A percentile compares a stretch with the other conserved stretches of the same genome.
These are phyloP conservation scores for Neodiprion fabricii DNA, from an alignment of 1,140 invertebrate genomes.

Conservation along the genomic window DNA sequence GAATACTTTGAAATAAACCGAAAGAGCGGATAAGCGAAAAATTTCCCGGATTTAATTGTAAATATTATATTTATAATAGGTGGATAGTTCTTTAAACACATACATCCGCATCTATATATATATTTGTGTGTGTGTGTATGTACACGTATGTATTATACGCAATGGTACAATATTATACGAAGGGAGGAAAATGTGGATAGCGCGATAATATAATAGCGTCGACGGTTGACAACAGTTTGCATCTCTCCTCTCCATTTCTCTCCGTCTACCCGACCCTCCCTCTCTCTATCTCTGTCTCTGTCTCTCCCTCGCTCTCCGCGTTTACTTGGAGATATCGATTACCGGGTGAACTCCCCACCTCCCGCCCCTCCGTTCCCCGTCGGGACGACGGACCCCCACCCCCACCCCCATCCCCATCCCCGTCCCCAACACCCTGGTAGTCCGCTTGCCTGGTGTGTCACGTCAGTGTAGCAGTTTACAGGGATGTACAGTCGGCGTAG, in stretches of 20 bases:
- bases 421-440: slow-evolving; percentile 44
- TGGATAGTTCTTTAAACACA: too few relatives aligned
- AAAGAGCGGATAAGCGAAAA: too few relatives aligned
- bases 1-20: too few relatives aligned
- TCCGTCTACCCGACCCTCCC: slow-evolving; percentile 21
- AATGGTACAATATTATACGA: not conserved
- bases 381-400: not conserved
- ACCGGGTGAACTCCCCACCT: slow-evolving; percentile 52
- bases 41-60: too few relatives aligned
- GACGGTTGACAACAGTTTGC: slow-evolving; percentile 2
- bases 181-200: not conserved
- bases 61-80: too few relatives aligned
- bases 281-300: slow-evolving; percentile 11
- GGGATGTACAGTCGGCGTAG: slow-evolving; percentile 36
- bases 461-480: slow-evolving; percentile 55
- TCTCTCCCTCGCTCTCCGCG: slow-evolving; percentile 45
- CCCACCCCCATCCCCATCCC: slow-evolving; percentile 23
- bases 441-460: slow-evolving; percentile 49
- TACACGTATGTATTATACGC: not conserved
- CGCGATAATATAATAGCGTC: slow-evolving; percentile 1
- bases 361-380: slow-evolving; percentile 19
- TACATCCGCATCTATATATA: not conserved
- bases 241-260: slow-evolving; percentile 22
- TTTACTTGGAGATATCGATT: slow-evolving; percentile 62
- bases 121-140: slow-evolving; percentile 13